These are phyloP conservation scores for Mormoops blainvillei DNA, from an alignment of 2,113 vertebrate species.

Conservation along the genomic window DNA sequence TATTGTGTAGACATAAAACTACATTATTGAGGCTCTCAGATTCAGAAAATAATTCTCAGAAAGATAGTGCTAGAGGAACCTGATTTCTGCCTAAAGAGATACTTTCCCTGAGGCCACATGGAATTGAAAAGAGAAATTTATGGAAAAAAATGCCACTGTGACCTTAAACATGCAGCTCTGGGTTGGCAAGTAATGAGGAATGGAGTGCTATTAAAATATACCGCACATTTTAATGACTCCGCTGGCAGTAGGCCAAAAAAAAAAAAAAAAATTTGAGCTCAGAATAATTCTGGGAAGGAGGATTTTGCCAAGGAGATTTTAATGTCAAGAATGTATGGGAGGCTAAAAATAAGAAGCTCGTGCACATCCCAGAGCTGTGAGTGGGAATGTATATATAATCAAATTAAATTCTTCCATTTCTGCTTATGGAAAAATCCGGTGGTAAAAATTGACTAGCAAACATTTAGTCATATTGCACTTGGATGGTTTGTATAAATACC, in stretches of 20 bases:
- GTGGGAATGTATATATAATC: constrained; percentile 52
- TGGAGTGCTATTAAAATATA: constrained; percentile 49
- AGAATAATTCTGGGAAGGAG: constrained; percentile 57
- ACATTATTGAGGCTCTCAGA: neutral
- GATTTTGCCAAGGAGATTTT: constrained; percentile 70
- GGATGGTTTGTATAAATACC: constrained; percentile 47
- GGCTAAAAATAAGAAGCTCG: constrained; percentile 69
- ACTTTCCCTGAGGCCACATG: constrained; percentile 24
- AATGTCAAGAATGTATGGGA: constrained; percentile 67
- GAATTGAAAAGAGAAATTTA: constrained; percentile 20
- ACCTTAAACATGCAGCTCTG: constrained; percentile 47
- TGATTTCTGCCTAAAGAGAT: constrained; percentile 25
- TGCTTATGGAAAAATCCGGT: constrained; percentile 44
- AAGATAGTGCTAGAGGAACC: neutral
- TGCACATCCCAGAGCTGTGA: neutral
- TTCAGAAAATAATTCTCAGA: neutral
- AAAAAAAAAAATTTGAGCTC: constrained; percentile 24
- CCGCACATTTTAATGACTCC: constrained; percentile 51
- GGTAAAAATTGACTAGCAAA: constrained; percentile 51
- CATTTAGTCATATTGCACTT: constrained; percentile 62
- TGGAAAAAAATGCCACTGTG: constrained; percentile 31
- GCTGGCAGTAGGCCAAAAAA: neutral
- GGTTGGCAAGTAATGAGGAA: constrained; percentile 19
- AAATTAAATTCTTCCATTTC: constrained; percentile 59
- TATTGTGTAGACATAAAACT: neutral